A percentile compares a stretch with the other conserved stretches of the same genome.
Conservation (phyloP, 2,113 vertebrate genomes). For the Perca fluviatilis region DNA sequence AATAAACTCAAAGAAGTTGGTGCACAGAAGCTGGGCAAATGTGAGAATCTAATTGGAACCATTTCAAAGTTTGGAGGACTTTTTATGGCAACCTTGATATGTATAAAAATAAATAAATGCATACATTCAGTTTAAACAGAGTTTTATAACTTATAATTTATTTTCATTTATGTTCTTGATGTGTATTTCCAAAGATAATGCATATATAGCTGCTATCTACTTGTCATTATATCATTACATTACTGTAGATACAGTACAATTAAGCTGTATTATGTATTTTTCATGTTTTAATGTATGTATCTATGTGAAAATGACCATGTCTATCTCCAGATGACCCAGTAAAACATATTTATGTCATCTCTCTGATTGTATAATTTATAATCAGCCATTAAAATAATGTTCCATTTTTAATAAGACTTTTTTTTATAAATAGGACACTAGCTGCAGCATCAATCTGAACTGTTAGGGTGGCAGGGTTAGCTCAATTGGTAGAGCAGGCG, state of each 20-base stretch:
- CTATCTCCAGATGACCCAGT: background rate
- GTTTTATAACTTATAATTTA: background rate
- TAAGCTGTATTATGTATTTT: background rate
- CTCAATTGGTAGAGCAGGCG: too few relatives aligned
- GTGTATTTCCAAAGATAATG: background rate
- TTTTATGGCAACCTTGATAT: background rate
- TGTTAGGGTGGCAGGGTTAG: background rate
- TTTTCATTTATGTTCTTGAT: background rate
- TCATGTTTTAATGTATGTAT: background rate
- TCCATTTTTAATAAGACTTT: background rate
- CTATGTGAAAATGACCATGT: background rate
- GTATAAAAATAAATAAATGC: background rate
- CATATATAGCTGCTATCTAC: background rate
- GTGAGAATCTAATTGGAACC: background rate
- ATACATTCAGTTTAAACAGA: background rate
- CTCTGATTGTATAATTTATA: background rate
- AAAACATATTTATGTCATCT: background rate
- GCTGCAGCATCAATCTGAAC: background rate
- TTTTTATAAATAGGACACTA: constrained; percentile 13
- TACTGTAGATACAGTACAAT: background rate
- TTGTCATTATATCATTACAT: background rate
- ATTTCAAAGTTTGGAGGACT: background rate
- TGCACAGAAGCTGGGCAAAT: background rate
- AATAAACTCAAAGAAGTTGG: background rate
- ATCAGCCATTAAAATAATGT: background rate